Conservation (phyloP, 2,113 vertebrate species). For the Onychostoma macrolepis region DNA sequence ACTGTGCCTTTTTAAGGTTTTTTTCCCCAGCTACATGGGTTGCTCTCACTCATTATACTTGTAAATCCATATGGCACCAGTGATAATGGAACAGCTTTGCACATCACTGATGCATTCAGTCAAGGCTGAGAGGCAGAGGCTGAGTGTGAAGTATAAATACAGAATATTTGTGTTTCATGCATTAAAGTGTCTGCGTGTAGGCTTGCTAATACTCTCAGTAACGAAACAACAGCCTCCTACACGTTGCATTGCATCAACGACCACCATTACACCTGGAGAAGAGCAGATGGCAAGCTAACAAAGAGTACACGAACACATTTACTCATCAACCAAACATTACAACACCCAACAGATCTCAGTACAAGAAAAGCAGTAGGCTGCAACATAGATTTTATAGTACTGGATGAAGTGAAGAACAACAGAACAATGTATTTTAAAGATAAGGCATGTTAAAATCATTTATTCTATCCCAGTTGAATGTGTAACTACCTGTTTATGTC, state of each 20-base stretch:
- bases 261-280: constrained; percentile 20
- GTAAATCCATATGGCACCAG: constrained; percentile 12
- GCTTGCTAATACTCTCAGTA: constrained; percentile 44
- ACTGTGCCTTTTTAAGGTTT: not conserved
- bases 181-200: constrained; percentile 28
- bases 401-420: not conserved
- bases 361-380: not conserved
- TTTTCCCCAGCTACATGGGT: not conserved
- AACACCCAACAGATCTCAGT: not conserved
- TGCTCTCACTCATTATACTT: not conserved
- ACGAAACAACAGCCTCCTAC: constrained; percentile 43
- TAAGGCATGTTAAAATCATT: not conserved
- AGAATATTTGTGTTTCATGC: constrained; percentile 24
- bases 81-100: constrained; percentile 9
- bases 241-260: constrained; percentile 15
- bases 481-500: not conserved
- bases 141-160: constrained; percentile 16
- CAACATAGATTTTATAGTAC: not conserved
- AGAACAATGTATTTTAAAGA: not conserved
- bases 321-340: not conserved
- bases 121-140: not conserved
- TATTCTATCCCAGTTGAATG: not conserved
- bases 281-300: constrained; percentile 20
- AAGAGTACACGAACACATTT: not conserved
- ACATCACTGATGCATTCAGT: constrained; percentile 30